phyloP scores from a whole-genome alignment of 2,113 vertebrate genomes.

The Benitochromis conjunctus region DNA sequence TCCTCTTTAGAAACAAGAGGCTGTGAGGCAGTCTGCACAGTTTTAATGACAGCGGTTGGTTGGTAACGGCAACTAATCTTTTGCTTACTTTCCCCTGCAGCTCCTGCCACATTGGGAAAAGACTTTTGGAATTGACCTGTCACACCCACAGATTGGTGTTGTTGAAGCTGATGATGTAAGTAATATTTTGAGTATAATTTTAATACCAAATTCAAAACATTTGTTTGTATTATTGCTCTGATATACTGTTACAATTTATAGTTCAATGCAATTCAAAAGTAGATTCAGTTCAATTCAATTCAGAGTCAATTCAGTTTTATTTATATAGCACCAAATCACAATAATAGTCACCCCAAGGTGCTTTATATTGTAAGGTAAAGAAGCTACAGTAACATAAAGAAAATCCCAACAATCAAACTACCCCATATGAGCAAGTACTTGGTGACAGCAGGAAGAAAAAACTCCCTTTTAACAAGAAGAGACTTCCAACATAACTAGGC shows the following conservation, averaged over 20 bases:
- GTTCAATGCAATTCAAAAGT: background rate
- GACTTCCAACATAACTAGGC: background rate
- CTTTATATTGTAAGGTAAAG: background rate
- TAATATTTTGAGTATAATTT: background rate
- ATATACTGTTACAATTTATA: background rate
- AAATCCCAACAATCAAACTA: background rate
- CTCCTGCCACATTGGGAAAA: slow-evolving; percentile 92
- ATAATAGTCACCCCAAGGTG: background rate
- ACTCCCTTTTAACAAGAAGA: background rate
- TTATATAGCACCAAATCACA: background rate
- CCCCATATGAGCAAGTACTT: background rate
- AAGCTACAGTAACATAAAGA: background rate
- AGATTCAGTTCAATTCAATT: background rate
- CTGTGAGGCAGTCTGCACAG: background rate
- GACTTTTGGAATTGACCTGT: slow-evolving; percentile 87
- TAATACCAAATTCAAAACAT: background rate
- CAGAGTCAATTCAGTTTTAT: background rate
- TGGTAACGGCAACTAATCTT: background rate
- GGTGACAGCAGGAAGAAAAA: background rate
- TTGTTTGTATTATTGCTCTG: background rate
- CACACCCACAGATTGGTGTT: slow-evolving; percentile 86
- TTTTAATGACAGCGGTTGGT: background rate
- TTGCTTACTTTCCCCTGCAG: slow-evolving; percentile 50
- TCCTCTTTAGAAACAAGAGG: background rate
- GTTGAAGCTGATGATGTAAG: slow-evolving; percentile 90